phyloP scores from a whole-genome alignment of 2,797 vertebrate species.

The Muraenolepis orangiensis region DNA sequence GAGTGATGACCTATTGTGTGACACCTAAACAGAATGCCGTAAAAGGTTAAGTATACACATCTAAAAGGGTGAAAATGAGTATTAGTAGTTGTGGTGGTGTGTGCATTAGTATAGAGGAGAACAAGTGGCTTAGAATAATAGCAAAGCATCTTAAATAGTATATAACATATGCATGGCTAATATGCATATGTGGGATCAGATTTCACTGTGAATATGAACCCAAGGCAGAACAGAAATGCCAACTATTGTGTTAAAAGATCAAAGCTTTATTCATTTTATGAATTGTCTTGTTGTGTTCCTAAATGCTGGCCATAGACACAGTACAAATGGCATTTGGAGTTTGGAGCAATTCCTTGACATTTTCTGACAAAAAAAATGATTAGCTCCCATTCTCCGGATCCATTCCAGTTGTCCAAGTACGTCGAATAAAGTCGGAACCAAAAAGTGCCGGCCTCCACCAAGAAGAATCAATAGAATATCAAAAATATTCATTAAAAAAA shows the following conservation, averaged over 20 bases:
- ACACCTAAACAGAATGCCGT: neutral
- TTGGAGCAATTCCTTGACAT: neutral
- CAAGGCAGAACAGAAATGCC: neutral
- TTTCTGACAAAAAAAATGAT: neutral
- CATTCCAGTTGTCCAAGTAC: slow-evolving; percentile 40
- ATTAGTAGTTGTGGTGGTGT: neutral
- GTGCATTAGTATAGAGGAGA: neutral
- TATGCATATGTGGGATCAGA: neutral
- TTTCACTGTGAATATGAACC: neutral
- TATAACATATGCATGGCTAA: neutral
- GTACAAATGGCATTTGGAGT: neutral
- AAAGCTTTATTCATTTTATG: neutral
- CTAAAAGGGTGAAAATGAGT: too few species aligned
- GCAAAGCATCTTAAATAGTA: neutral
- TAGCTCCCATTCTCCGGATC: neutral
- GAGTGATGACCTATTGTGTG: neutral
- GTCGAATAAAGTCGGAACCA: slow-evolving; percentile 43
- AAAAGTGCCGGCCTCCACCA: slow-evolving; percentile 36
- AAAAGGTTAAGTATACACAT: neutral
- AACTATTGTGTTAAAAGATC: neutral
- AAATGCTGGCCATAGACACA: neutral
- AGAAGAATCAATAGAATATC: slow-evolving; percentile 66
- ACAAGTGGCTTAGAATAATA: neutral
- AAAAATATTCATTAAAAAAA: slow-evolving; percentile 48
- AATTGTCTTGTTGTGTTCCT: neutral